These are phyloP conservation scores for Ploceus nigricollis DNA, from an alignment of 2,113 vertebrate genomes.

Conservation along the genomic window DNA sequence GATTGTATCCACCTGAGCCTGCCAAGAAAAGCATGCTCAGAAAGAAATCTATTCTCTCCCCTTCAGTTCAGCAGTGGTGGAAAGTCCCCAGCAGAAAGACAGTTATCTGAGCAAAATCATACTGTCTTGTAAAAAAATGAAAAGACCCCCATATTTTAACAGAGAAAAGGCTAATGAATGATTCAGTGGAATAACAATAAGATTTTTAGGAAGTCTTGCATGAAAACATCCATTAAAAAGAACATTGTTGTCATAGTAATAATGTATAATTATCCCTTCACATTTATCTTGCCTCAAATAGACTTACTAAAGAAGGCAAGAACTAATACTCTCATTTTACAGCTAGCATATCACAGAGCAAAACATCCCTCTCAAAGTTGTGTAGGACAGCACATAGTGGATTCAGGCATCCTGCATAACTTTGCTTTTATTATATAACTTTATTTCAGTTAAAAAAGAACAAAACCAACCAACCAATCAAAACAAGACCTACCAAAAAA, in stretches of 20 bases:
- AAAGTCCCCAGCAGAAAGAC: background rate
- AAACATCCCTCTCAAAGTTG: background rate
- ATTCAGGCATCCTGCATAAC: background rate
- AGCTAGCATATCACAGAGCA: background rate
- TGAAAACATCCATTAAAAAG: conserved; percentile 1
- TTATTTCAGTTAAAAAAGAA: background rate
- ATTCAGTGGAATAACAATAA: background rate
- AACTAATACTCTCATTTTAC: background rate
- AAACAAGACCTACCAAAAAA: background rate
- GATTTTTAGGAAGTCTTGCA: background rate
- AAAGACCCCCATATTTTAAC: background rate
- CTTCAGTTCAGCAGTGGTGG: background rate
- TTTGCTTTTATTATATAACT: background rate
- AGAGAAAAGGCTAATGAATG: background rate
- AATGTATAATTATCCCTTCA: conserved; percentile 18
- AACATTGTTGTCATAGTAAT: background rate
- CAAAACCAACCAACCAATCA: background rate
- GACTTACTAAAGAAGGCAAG: background rate
- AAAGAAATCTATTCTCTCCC: background rate
- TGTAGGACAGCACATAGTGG: background rate
- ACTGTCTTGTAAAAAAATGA: background rate
- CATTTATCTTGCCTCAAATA: background rate
- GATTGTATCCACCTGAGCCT: background rate
- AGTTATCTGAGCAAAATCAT: background rate
- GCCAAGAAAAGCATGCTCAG: background rate